phyloP scores from a whole-genome alignment of 2,888 invertebrate genomes.

The Vannuccia rotundouncinata region DNA sequence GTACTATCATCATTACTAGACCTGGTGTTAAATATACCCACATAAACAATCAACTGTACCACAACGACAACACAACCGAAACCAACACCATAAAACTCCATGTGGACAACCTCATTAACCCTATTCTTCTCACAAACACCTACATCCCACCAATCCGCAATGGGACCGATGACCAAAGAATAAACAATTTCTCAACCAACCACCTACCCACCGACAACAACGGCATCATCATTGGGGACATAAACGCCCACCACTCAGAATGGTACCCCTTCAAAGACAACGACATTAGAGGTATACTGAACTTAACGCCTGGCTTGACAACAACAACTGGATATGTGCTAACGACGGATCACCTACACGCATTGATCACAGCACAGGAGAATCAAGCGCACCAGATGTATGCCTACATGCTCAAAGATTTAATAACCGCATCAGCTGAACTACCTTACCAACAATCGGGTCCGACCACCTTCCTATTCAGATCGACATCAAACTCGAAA shows the following conservation, averaged over 20 bases:
- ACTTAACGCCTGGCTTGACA: background rate
- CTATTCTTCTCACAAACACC: background rate
- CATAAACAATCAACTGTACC: too few relatives aligned
- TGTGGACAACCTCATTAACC: background rate
- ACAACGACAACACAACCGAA: too few relatives aligned
- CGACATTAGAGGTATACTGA: background rate
- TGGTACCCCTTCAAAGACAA: background rate
- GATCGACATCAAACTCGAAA: slow-evolving; percentile 3
- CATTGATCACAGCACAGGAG: background rate
- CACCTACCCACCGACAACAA: background rate
- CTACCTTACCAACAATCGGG: background rate
- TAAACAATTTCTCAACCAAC: background rate
- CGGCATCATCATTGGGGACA: background rate
- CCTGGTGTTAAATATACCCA: too few relatives aligned
- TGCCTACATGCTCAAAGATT: background rate
- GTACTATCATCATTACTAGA: too few relatives aligned
- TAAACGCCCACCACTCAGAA: background rate
- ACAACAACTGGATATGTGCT: background rate
- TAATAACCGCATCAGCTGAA: background rate
- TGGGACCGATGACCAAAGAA: background rate
- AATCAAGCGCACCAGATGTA: background rate
- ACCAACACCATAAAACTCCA: too few relatives aligned
- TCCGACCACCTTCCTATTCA: slow-evolving; percentile 5
- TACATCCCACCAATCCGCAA: background rate
- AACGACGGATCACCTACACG: slow-evolving; percentile 1